Base-by-base conservation (phyloP, 2,113 vertebrate genomes). In the Indicator indicator region DNA sequence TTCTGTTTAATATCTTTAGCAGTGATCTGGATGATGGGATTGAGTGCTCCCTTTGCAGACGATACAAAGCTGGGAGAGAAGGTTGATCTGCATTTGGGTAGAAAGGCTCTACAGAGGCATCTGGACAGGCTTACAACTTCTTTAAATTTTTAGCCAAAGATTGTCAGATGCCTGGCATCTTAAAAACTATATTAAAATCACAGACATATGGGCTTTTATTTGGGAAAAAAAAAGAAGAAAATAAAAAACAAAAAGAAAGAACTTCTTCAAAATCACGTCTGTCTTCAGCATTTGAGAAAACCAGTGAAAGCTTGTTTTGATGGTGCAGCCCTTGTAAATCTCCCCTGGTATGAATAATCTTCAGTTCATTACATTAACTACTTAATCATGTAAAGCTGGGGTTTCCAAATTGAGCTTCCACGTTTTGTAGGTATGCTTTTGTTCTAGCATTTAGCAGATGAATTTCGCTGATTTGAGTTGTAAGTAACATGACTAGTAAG, bases 161-260 rank as follows among this genome's bases (percentile, higher is more conserved):
- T 8, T 69, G 19, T 50, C 54, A 73, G 26, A 46, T 33, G n/a
- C 42, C 42, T 77, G 46, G 28, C 16, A 65, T 54, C 27, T 73
- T 85, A 58, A 86, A 63, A 82, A 67, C 40, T 27, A 67, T 38
- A 27, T 83, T 70, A 58, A 85, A 94, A 88, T 76, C 33, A 50
- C 28, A 63, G 3, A 17, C 17, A 52, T 42, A 32, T 21, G 12
- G 4, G 24, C 27, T 44, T 72, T 60, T 21, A n/a, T 24, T 56
- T 15, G 28, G 18, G 16, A 9, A 56, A 17, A 24, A 24, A 50
- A 20, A 19, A 12, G 23, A 24, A 52, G 12, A 5, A 52, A 13
- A 52, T 18, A 6, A 12, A 50, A 23, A 50, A 23, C 7, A 23
- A 23, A 56, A 28, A 38, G 7, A 44, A 60, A 21, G 12, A 70